Percentiles rank a stretch among this genome's conserved stretches.
Conservation (phyloP, 2,888 invertebrate genomes). For the Oxyscelio sp. region DNA sequence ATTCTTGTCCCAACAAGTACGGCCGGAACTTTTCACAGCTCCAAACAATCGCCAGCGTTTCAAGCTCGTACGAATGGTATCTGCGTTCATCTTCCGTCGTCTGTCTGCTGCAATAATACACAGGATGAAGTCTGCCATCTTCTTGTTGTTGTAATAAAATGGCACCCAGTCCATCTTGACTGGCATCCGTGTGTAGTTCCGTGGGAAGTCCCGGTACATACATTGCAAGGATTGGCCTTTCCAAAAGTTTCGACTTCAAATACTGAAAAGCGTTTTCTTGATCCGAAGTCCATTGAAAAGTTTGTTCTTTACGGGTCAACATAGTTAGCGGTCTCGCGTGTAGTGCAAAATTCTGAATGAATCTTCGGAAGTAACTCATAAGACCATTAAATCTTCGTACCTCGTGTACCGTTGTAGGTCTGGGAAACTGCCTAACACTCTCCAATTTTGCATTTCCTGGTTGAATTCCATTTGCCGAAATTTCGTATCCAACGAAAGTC, state of each 20-base stretch:
- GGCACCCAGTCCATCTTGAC: conserved; percentile 8
- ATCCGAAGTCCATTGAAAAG: background rate
- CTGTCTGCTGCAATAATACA: conserved; percentile 77
- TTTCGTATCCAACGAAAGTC: no score
- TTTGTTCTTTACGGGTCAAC: conserved; percentile 19
- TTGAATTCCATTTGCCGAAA: no score
- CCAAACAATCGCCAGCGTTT: conserved; percentile 55
- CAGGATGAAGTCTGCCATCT: conserved; percentile 72
- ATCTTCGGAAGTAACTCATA: conserved; percentile 18
- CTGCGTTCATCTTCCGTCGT: conserved; percentile 28
- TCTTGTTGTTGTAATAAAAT: conserved; percentile 31
- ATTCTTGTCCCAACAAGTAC: conserved; percentile 58
- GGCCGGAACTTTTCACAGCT: conserved; percentile 48
- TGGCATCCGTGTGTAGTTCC: conserved; percentile 36
- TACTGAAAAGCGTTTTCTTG: conserved; percentile 31
- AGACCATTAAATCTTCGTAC: conserved; percentile 38
- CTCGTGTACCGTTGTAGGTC: conserved; percentile 33
- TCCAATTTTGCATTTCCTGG: conserved; percentile 60
- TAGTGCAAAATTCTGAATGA: conserved; percentile 16
- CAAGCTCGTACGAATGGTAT: conserved; percentile 67
- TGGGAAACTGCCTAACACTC: conserved; percentile 54
- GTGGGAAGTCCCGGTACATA: conserved; percentile 8
- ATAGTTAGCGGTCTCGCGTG: conserved; percentile 20
- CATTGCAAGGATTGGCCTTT: conserved; percentile 35
- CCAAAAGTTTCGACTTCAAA: conserved; percentile 18